These are phyloP conservation scores for Microtus pennsylvanicus DNA, from an alignment of 2,113 vertebrate species.

Conservation along the genomic window DNA sequence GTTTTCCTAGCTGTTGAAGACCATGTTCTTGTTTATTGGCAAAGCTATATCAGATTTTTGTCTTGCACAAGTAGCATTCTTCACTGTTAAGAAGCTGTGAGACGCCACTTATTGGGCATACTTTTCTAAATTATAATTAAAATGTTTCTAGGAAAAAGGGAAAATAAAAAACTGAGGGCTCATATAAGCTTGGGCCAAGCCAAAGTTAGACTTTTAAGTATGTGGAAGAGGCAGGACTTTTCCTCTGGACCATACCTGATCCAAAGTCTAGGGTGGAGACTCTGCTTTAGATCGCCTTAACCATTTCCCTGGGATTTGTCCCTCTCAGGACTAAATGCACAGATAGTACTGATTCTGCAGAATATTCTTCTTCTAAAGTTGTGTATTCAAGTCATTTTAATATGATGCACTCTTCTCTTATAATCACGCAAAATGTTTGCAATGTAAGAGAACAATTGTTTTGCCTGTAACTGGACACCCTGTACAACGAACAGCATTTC, in stretches of 20 bases:
- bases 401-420: constrained; percentile 41
- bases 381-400: background rate
- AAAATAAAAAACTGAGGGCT: background rate
- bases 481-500: constrained; percentile 22
- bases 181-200: background rate
- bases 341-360: background rate
- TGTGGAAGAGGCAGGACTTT: constrained; percentile 13
- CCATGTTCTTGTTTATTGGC: background rate
- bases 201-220: background rate
- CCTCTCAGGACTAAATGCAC: background rate
- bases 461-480: constrained; percentile 12
- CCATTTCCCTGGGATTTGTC: background rate
- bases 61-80: background rate
- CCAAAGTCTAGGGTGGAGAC: background rate
- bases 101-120: background rate
- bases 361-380: background rate
- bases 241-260: background rate
- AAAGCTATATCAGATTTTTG: background rate
- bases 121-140: background rate
- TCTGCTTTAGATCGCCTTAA: constrained; percentile 31
- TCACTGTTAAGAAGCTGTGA: background rate
- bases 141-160: background rate
- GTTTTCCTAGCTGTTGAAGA: background rate
- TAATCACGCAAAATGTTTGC: background rate
- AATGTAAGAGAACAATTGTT: constrained; percentile 1